A percentile compares a stretch with the other conserved stretches of the same genome.
These are phyloP conservation scores for Cyprinodon brontotheroides DNA, from an alignment of 2,113 vertebrate genomes.

Conservation along the genomic window DNA sequence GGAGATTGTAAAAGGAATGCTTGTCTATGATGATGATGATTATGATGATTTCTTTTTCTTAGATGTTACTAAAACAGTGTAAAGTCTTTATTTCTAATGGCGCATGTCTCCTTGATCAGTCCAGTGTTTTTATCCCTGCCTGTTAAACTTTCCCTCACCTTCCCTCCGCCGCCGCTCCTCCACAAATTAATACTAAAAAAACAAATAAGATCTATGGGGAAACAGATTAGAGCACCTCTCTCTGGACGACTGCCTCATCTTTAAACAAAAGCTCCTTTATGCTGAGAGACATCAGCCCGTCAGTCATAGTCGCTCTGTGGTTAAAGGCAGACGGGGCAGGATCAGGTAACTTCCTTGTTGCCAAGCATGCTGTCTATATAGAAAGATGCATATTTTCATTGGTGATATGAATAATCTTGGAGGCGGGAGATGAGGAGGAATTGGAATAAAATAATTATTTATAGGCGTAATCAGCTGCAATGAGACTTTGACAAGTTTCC, in stretches of 20 bases:
- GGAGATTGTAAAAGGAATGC: not conserved
- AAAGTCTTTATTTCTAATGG: constrained; percentile 16
- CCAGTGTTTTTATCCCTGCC: constrained; percentile 52
- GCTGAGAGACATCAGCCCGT: constrained; percentile 22
- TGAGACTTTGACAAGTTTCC: constrained; percentile 51
- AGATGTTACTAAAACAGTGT: not conserved
- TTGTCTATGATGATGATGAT: not conserved
- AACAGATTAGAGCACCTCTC: constrained; percentile 39
- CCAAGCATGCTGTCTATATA: constrained; percentile 64
- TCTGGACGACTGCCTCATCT: constrained; percentile 44
- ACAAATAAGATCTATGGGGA: constrained; percentile 1
- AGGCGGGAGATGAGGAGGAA: constrained; percentile 20
- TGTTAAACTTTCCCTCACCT: constrained; percentile 71
- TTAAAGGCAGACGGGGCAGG: constrained; percentile 52
- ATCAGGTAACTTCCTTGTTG: constrained; percentile 67
- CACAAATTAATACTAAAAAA: constrained; percentile 23
- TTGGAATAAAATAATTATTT: constrained; percentile 33
- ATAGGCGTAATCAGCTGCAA: constrained; percentile 61
- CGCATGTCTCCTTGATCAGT: constrained; percentile 56
- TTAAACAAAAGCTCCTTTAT: constrained; percentile 66
- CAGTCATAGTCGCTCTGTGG: constrained; percentile 47
- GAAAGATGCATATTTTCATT: constrained; percentile 60
- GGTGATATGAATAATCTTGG: constrained; percentile 39
- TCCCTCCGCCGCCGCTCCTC: not conserved
- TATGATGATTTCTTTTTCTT: not conserved